Conservation (phyloP, 2,113 vertebrate species). For the Leucosticte australis region DNA sequence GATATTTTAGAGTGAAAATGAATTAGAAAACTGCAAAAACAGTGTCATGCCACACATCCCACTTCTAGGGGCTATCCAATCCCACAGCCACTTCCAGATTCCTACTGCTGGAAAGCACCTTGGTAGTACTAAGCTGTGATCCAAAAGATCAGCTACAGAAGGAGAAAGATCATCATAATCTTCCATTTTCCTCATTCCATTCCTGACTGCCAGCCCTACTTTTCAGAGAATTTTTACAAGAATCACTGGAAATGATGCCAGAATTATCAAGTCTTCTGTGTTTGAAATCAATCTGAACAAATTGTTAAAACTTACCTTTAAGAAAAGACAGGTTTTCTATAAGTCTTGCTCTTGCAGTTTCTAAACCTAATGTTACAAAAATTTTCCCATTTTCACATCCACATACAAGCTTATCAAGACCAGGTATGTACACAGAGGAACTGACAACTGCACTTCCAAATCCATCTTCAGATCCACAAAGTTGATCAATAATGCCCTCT, state of each 20-base stretch:
- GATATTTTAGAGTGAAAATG: not conserved
- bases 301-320: constrained; percentile 59
- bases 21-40: not conserved
- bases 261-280: not conserved
- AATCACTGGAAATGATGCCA: not conserved
- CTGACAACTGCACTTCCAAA: constrained; percentile 23
- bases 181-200: not conserved
- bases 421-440: constrained; percentile 72
- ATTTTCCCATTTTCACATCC: constrained; percentile 79
- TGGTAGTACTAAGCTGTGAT: not conserved
- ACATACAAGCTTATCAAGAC: constrained; percentile 75
- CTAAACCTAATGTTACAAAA: constrained; percentile 68
- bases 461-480: constrained; percentile 35
- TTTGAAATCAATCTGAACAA: not conserved
- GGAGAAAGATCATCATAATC: not conserved
- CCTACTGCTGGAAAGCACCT: not conserved
- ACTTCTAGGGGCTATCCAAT: not conserved
- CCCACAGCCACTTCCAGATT: not conserved
- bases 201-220: not conserved
- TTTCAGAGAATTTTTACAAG: not conserved
- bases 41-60: not conserved
- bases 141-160: not conserved
- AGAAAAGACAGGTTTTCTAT: constrained; percentile 42
- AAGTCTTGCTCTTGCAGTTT: constrained; percentile 72
- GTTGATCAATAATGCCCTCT: constrained; percentile 64